A percentile compares a stretch with the other conserved stretches of the same genome.
Conservation (phyloP, 2,113 vertebrate genomes). For the Rhipidura dahli region DNA sequence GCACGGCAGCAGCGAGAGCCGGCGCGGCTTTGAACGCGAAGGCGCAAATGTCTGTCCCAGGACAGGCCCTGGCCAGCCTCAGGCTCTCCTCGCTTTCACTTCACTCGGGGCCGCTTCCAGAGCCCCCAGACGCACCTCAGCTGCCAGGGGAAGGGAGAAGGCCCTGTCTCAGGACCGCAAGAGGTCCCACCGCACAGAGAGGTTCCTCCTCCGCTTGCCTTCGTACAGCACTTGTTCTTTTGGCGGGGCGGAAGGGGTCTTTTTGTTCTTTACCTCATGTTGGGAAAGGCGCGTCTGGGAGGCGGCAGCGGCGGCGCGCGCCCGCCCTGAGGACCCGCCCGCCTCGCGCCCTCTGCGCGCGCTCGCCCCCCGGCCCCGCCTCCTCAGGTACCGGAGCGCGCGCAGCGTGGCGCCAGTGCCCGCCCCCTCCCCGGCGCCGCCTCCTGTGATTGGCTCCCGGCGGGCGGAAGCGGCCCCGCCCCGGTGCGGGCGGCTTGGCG, state of each 20-base stretch:
- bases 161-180: background rate
- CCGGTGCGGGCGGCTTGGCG: background rate
- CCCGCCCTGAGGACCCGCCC: fast-evolving
- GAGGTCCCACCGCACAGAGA: no score
- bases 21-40: background rate
- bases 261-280: background rate
- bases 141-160: no score
- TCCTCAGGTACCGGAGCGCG: fast-evolving
- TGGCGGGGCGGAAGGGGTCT: fast-evolving
- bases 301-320: background rate
- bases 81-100: fast-evolving
- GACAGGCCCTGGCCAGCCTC: background rate
- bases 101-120: background rate
- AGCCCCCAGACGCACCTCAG: background rate
- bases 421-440: no score
- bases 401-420: background rate
- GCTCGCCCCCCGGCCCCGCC: fast-evolving
- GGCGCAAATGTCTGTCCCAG: background rate
- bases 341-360: fast-evolving
- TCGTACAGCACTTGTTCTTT: fast-evolving
- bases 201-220: fast-evolving
- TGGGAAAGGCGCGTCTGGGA: fast-evolving
- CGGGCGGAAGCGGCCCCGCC: background rate
- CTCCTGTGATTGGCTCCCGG: background rate
- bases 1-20: background rate